Percentiles rank a stretch among this genome's conserved stretches.
phyloP scores from a whole-genome alignment of 2,888 invertebrate species.

The Sycophila texana region DNA sequence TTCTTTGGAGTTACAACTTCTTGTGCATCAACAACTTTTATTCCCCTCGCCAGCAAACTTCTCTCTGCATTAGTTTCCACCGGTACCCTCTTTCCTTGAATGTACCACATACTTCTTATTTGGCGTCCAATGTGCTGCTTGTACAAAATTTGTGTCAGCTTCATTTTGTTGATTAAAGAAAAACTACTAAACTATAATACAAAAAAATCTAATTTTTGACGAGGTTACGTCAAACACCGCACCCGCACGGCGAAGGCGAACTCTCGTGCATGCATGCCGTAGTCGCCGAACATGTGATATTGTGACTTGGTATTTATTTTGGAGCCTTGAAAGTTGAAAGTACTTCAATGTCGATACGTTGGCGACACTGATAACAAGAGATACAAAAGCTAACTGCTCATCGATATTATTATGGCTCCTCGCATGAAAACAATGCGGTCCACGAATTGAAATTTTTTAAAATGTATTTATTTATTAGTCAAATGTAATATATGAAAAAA shows the following conservation, averaged over 20 bases:
- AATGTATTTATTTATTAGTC: too few relatives aligned
- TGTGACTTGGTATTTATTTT: too few relatives aligned
- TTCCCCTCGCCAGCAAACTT: conserved; percentile 78
- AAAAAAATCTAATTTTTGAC: background rate
- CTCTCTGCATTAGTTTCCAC: conserved; percentile 78
- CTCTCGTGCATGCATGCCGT: too few relatives aligned
- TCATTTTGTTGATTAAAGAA: conserved; percentile 78
- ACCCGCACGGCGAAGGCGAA: background rate
- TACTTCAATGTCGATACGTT: too few relatives aligned
- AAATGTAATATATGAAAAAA: too few relatives aligned
- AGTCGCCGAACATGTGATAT: too few relatives aligned
- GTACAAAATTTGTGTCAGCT: conserved; percentile 79
- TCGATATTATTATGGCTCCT: too few relatives aligned
- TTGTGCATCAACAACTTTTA: conserved; percentile 80
- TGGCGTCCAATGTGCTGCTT: conserved; percentile 85
- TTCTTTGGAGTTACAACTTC: conserved; percentile 78
- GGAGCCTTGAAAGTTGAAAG: too few relatives aligned
- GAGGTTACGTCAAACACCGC: conserved; percentile 21
- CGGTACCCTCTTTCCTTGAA: conserved; percentile 81
- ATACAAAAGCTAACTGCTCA: too few relatives aligned
- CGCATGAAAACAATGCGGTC: too few relatives aligned
- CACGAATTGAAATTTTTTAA: too few relatives aligned
- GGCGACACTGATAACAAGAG: too few relatives aligned
- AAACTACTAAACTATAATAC: background rate
- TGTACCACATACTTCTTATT: conserved; percentile 84